Base-by-base conservation (phyloP, 2,797 vertebrate species). In the Potorous gilbertii region DNA sequence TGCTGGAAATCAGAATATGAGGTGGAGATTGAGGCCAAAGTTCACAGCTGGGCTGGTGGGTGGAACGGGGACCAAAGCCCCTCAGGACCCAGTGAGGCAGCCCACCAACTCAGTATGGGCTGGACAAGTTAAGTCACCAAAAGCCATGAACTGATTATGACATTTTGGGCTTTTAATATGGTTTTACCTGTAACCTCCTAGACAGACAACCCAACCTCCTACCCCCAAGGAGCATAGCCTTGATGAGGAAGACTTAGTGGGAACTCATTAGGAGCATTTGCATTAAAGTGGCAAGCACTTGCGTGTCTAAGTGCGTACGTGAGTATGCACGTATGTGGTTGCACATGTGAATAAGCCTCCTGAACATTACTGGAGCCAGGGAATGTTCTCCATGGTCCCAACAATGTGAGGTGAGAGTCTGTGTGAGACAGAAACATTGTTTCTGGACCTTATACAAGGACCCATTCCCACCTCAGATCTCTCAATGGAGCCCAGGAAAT, bases 191-290 rank as follows among this genome's bases (percentile, higher is more conserved):
- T 34, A 59, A 59, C 59, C 31, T 34, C 28, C 13, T 34, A 66
- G 59, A 34, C 13, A 66, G 59, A 14, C 29, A 31, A 1, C 4
- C 1, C 52, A 5, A 52, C 6, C 52, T 6, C 52, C 52, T 52
- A 52, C 52, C 13, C 59, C 59, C 4, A 11, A 0, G 3, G 29
- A 12, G 29, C 11, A 31, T 4, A 9, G 29, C 29, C 11, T 16
- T 34, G 34, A 66, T 34, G 13, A 14, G 24, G 40, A 56, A 90
- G n/a, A 81, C 56, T 94, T 91, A 94, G 50, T 96, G 97, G 97
- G 97, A 93, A 94, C 31, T 90, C 91, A 29, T 95, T 12, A 52
- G 91, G 46, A 97, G 96, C 62, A 90, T 93, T 93, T 97, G 96
- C 95, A 94, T 96, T 96, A 96, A 95, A 96, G 55, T 59, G 62